These are phyloP conservation scores for Pelecanus crispus DNA, from an alignment of 2,113 vertebrate species.

Conservation along the genomic window DNA sequence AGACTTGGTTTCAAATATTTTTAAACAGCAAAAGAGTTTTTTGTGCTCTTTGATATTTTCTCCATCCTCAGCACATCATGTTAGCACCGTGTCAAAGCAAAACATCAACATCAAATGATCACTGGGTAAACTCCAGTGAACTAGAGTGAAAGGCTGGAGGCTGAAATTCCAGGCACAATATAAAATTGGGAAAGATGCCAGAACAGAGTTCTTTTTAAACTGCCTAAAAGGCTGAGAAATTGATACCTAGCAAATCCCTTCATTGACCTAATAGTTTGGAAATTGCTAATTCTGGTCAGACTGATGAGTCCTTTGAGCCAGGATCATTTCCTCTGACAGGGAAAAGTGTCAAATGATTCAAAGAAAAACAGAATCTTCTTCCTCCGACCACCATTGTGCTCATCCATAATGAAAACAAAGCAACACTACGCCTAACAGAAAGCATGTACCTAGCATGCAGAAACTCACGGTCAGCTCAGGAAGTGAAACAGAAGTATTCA, in stretches of 20 bases:
- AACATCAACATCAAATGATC: conserved; percentile 62
- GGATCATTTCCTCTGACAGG: conserved; percentile 42
- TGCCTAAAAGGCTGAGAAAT: conserved; percentile 24
- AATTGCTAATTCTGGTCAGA: conserved; percentile 40
- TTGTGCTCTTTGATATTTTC: conserved; percentile 68
- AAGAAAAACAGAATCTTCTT: conserved; percentile 39
- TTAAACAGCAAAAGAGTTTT: conserved; percentile 72
- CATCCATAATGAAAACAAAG: conserved; percentile 38
- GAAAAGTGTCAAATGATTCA: conserved; percentile 34
- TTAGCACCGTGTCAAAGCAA: conserved; percentile 67
- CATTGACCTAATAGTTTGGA: conserved; percentile 26
- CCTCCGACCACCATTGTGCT: not conserved
- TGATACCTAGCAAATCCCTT: conserved; percentile 41
- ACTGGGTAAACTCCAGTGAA: conserved; percentile 46
- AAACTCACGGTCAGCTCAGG: not conserved
- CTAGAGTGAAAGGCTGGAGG: conserved; percentile 41
- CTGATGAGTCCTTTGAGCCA: conserved; percentile 45
- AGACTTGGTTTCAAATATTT: conserved; percentile 72
- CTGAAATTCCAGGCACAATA: conserved; percentile 63
- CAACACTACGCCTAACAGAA: not conserved
- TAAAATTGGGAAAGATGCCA: conserved; percentile 47
- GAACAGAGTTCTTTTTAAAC: conserved; percentile 24
- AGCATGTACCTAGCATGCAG: not conserved
- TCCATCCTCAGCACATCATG: conserved; percentile 67
- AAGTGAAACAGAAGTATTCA: not conserved